Evolutionary conservation across 2,888 invertebrate species (phyloP), one percentile per base, ranked within the genome.

Genomic region (Chrysodeixis includens): DNA sequence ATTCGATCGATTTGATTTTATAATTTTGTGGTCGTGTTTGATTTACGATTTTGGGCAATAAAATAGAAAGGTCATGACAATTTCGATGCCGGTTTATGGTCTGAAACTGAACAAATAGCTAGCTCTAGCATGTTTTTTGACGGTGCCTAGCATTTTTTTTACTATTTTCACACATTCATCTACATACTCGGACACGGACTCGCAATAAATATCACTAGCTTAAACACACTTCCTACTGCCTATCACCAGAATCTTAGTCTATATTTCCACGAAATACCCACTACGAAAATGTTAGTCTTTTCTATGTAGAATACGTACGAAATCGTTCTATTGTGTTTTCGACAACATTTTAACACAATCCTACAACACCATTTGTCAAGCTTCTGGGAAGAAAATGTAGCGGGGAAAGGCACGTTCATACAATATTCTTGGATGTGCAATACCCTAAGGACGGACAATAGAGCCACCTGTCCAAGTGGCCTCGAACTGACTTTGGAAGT

Each of bases 311-410:
- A 18, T 46, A 6, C 5, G 46, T 46, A 46, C 8, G 1, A 46
- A 18, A 46, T 46, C 2, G n/a, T 44, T n/a, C 46, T 46, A 46
- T 18, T 10, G 10, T 18, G 9, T 46, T 46, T 63, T 63, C 56
- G n/a, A 76, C 71, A 61, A 70, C 14, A 65, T 71, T 65, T 52
- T 57, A 64, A 76, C 52, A 61, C 61, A 64, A 71, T 71, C 56
- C 58, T 56, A 52, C 44, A 32, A 69, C 62, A 71, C 71, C 72
- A 71, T 76, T 73, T 76, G 56, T 73, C 77, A 76, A 60, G 49
- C 44, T 53, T 53, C 20, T 30, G 46, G 26, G 51, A 56, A 56
- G 56, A 72, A 72, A 76, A 66, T 60, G 35, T 72, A 57, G 73
- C 49, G 56, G 30, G 61, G 51, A 72, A 66, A 74, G 72, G 72